These are phyloP conservation scores for Nomada fabriciana DNA, from an alignment of 2,888 invertebrate genomes.

Conservation along the genomic window DNA sequence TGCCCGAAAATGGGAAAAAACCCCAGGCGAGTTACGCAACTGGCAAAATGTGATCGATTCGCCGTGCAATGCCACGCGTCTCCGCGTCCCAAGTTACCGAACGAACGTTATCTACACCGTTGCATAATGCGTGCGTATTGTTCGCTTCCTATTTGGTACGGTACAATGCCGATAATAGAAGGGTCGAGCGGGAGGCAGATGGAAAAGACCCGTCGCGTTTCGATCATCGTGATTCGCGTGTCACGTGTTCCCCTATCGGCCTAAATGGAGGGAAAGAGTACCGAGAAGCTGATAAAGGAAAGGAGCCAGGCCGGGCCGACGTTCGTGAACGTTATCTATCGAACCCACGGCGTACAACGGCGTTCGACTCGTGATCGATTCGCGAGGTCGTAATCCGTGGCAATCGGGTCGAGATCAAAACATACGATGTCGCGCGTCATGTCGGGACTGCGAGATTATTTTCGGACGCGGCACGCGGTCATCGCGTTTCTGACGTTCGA, in stretches of 20 bases:
- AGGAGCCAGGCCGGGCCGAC: too few species aligned
- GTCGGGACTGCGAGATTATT: constrained; percentile 62
- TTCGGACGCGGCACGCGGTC: constrained; percentile 59
- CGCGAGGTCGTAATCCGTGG: constrained; percentile 47
- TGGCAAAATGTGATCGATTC: constrained; percentile 10
- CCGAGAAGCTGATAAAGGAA: neutral
- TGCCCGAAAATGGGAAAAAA: neutral
- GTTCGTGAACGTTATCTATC: too few species aligned
- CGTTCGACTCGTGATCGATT: constrained; percentile 24
- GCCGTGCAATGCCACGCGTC: neutral
- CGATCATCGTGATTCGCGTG: neutral
- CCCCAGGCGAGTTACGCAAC: neutral
- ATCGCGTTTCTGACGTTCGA: constrained; percentile 37
- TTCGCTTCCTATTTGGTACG: constrained; percentile 10
- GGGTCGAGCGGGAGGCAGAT: neutral
- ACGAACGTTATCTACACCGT: constrained; percentile 8
- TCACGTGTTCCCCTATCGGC: neutral
- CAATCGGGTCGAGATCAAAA: constrained; percentile 64
- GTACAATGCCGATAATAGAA: constrained; percentile 9
- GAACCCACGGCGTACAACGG: too few species aligned
- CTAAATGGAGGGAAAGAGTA: neutral
- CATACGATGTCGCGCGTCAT: constrained; percentile 17
- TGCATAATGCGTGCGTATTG: constrained; percentile 18
- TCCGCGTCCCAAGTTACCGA: neutral
- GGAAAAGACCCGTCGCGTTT: neutral